phyloP scores from a whole-genome alignment of 2,113 vertebrate genomes.

The Phoxinus phoxinus region DNA sequence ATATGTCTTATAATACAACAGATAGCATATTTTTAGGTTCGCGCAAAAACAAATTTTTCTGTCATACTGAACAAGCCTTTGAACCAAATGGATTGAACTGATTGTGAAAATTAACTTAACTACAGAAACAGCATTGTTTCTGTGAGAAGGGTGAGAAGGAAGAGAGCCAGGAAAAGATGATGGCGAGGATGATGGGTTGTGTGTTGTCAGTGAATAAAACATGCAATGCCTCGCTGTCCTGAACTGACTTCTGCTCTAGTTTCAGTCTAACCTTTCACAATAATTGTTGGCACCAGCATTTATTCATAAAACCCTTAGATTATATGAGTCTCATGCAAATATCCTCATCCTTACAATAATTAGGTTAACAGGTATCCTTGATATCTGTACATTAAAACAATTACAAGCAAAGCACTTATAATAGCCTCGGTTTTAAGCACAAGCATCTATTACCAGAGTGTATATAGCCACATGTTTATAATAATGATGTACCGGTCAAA shows the following conservation, averaged over 20 bases:
- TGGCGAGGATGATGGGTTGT: neutral
- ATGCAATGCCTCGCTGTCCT: constrained; percentile 12
- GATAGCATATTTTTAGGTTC: neutral
- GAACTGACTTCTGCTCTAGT: constrained; percentile 35
- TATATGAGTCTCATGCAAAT: constrained; percentile 1
- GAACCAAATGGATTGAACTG: neutral
- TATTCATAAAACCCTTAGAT: neutral
- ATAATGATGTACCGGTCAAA: neutral
- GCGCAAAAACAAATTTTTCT: neutral
- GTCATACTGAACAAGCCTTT: neutral
- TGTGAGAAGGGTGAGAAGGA: neutral
- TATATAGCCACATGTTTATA: neutral
- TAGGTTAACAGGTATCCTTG: constrained; percentile 24
- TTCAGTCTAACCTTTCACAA: constrained; percentile 10
- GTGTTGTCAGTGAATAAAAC: constrained; percentile 39
- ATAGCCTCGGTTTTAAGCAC: neutral
- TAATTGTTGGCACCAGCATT: neutral
- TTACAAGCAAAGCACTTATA: neutral
- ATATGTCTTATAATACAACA: too few species aligned
- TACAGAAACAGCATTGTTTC: neutral
- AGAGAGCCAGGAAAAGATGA: neutral
- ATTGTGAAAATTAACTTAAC: neutral
- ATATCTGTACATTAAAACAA: neutral
- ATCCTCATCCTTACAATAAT: neutral
- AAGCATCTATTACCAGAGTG: neutral